Evolutionary conservation across 2,113 vertebrate genomes (phyloP), one percentile per base, ranked within the genome.

Genomic region (Dicentrarchus labrax): DNA sequence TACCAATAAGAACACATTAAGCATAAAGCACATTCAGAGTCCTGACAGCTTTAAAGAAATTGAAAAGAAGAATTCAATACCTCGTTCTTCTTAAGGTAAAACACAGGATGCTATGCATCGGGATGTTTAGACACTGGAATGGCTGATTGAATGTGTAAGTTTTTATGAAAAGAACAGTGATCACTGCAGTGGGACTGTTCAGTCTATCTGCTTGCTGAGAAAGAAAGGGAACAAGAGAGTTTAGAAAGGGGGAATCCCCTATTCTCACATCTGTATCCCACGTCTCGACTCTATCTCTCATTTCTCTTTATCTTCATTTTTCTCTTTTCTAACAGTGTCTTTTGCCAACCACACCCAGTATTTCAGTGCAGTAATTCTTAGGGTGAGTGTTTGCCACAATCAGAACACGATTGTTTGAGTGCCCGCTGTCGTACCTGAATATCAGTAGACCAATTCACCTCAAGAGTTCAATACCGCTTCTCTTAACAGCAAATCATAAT

Each of bases 401-500:
- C 90, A 88, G 80, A 66, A 16, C 65, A 38, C n/a, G 39, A 86
- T 85, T 85, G 86, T 86, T 59, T 10, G 73, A 64, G 48, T 22
- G 36, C 53, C 51, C 6, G 10, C 69, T 3, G 24, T 56, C 53
- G 43, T 38, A 71, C 74, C 59, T 75, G 53, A 83, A 82, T 70
- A 77, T 76, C 73, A 41, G 74, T 0, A n/a, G 76, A 56, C 66
- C 84, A 41, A 67, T 85, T 86, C 72, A 72, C 24, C 66, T 64
- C 39, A n/a, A 78, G 57, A 61, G 83, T 71, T 86, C 68, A 78
- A 67, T 2, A 11, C 61, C 0, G 59, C 74, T 66, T 66, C 83
- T 83, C 51, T 84, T 76, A 74, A 85, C 64, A 54, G 85, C 67
- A 81, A 82, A 87, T 74, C 73, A 72, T 86, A 84, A 93, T 81